Base-by-base conservation (phyloP, 92 coral and sea anemone species). In the Plumapathes pennacea region DNA sequence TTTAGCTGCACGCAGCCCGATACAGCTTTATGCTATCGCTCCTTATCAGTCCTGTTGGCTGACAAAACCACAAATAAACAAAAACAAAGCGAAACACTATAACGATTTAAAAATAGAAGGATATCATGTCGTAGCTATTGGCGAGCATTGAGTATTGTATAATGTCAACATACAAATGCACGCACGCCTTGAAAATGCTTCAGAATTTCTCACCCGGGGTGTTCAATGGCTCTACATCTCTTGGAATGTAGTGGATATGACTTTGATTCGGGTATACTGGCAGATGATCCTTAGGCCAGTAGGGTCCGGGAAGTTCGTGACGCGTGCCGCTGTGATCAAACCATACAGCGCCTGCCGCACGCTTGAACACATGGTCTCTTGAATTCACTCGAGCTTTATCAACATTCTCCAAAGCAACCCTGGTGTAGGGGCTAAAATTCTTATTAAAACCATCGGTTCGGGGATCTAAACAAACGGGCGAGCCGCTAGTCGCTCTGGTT, bases 241-340 rank as follows among this genome's bases (percentile, higher is more conserved):
- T 67, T 2, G 99, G 99, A 29, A 76, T 74, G 22, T 56, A 58
- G 22, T 64, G 51, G 14, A 94, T 30, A 46, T 88, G 97, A 10
- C 48, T 72, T 56, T 89, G 99, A 30, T 46, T 47, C 2, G 99
- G 69, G 37, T 52, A 74, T 14, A 74, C 74, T 21, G 99, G 99
- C 39, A 84, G 54, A 43, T 90, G 96, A 22, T 86, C 99, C 7
- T 82, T 78, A 0, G 99, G 99, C 87, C 96, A 94, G 57, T 55
- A 94, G 3, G 99, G 99, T 20, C 99, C 99, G 0, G 70, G 71
- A 17, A 81, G 36, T 10, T 81, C 86, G 27, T 83, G 89, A 22
- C 57, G 53, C 1, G 56, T 39, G 26, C 96, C 96, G 41, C 66
- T 77, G 19, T 72, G 62, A 41, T 83, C 96, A 0, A 61, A 23